Base-by-base conservation (phyloP, 2,797 vertebrate species). In the Pseudomugil tenellus region DNA sequence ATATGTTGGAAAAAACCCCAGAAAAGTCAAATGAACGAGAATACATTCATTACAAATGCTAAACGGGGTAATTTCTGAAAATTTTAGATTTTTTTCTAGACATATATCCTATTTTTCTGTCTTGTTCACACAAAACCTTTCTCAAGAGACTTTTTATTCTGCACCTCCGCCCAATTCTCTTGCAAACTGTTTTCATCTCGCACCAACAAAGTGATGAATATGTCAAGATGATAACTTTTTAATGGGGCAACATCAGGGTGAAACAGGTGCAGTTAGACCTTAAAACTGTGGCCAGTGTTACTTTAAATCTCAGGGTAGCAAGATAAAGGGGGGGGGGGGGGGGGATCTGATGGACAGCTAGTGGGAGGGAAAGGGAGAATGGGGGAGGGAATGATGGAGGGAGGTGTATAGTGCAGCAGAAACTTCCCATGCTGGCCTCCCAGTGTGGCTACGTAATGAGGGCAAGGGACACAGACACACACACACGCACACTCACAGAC, bases 361-460 rank as follows among this genome's bases (percentile, higher is more conserved):
- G 63, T 76, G 78, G 82, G 81, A 68, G 62, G 73, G 64, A 60
- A 62, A 46, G 66, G 66, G 80, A 69, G 73, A 52, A n/a, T 48
- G 58, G 63, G 61, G 57, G 75, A 23, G 51, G 79, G 74, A 63
- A 66, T 68, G 70, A 66, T 71, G 81, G 76, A 76, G 78, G 74
- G 87, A 78, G 87, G 79, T 60, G 79, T 81, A 75, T 62, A 74
- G 80, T 74, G 90, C 90, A 90, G 90, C 91, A 92, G 94, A 95
- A 96, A 96, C 92, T 93, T 92, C 90, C 94, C 92, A 94, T 94
- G 94, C 91, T 94, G 94, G 94, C 92, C 94, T 94, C 89, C 85
- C 73, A 95, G 85, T 91, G 92, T 89, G 95, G 94, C 89, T 94
- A 91, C 88, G 93, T 95, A 94, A 95, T 88, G 94, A 96, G 95